Evolutionary conservation across 1,140 invertebrate genomes (phyloP), one percentile per base, ranked within the genome.

Genomic region (Sminthurinus signatus): DNA sequence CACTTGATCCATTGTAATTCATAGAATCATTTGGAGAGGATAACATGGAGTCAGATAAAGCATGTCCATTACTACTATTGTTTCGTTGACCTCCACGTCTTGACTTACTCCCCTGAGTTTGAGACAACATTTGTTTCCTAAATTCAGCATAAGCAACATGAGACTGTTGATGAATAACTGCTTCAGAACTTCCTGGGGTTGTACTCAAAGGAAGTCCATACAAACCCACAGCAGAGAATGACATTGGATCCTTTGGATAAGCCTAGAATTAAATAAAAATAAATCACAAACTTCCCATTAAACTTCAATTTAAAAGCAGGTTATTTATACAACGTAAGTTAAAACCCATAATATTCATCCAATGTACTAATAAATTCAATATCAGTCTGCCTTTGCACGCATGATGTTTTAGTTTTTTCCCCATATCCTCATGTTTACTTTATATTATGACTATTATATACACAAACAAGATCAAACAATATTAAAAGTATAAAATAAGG

Each of bases 221-320:
- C 27, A 74, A 43, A 2, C 75, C 75, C 0, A 82, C 74, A n/a
- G 70, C 31, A 0, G 81, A 80, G 4, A 87, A 77, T 0, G 79
- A 76, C 0, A 87, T 67, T 0, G 85, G 83, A 73, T 87, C 83
- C 60, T 84, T 83, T 0, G 85, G 84, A 69, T 87, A 88, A 0
- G 85, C 85, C 75, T 88, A 86, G 42, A 56, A 46, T 14, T 31
- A 54, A 63, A 69, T 17, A 64, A 14, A 62, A 29, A n/a, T n/a
- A 48, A 52, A 31, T 19, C n/a, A n/a, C n/a, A n/a, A n/a, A n/a
- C n/a, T n/a, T n/a, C n/a, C n/a, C n/a, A n/a, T n/a, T n/a, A n/a
- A n/a, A n/a, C n/a, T n/a, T n/a, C n/a, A n/a, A n/a, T n/a, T n/a
- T n/a, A n/a, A n/a, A n/a, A n/a, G n/a, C n/a, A n/a, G n/a, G n/a